Base-by-base conservation (phyloP, 2,888 invertebrate species). In the Agrochola lychnidis region DNA sequence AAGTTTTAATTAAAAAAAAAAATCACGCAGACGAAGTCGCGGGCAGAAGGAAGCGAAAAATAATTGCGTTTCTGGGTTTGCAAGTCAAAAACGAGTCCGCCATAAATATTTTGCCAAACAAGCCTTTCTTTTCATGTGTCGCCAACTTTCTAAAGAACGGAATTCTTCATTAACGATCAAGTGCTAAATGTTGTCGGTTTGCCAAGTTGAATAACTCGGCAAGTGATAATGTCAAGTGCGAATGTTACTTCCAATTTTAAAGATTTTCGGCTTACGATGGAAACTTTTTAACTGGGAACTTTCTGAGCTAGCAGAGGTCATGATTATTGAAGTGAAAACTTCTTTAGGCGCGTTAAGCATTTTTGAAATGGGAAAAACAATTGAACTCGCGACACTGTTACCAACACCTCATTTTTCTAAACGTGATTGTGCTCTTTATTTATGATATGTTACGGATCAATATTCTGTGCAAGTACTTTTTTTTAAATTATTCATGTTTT, bases 61-160 rank as follows among this genome's bases (percentile, higher is more conserved):
- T 53, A 25, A 61, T 30, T 63, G 25, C n/a, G 9, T 70, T 56
- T 78, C 70, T 67, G 30, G 22, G 51, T 70, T 70, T 19, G 80
- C 48, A 67, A 67, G 57, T 56, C 40, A 45, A 40, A 73, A 81
- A 72, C 64, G 36, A 74, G 82, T 75, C 12, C 53, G 22, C 14
- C 59, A 76, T 86, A 86, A 89, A 76, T 67, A 82, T 72, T 81
- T 76, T 76, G 40, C 74, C 73, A 83, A 85, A 83, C 79, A 85
- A 56, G 68, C 56, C 30, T 61, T 59, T 64, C 78, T 48, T 64
- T 36, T 48, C 51, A 56, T 64, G 56, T 72, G 63, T 80, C 74
- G 70, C 66, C 70, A 63, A 87, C 89, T 89, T 89, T 89, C 89
- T 89, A 89, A 85, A 85, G 79, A 85, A 82, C 85, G 89, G 89